Evolutionary conservation across 2,888 invertebrate species (phyloP), one percentile per base, ranked within the genome.

Genomic region (Aleiodes leptofemur): DNA sequence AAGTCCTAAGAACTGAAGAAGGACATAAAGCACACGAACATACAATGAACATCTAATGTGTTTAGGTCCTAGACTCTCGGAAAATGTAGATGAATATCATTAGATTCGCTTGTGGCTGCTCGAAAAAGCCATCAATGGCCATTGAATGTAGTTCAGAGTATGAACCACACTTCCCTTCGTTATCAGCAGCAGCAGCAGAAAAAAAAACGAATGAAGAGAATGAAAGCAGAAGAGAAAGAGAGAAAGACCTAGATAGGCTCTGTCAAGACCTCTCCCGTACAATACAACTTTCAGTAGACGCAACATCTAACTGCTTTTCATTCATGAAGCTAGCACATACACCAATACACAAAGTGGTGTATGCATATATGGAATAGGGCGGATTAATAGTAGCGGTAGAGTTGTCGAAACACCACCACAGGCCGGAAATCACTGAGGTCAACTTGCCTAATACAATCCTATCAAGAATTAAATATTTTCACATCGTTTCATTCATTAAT

Each of bases 111-210:
- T 43, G 0, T 43, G 2, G 43, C 9, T 43, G 9, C 43, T 43
- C 8, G 43, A 43, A 43, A 43, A 43, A 43, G 43, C 4, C 73
- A 61, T 72, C 68, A 79, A 82, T 81, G 80, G 80, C 79, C 78
- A 59, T 77, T 79, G 81, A 85, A 83, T 82, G 80, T 83, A 81
- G 80, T 80, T 82, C 82, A 83, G 82, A 83, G 79, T 16, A 23
- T 14, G 34, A 43, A 48, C 84, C 82, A 84, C 81, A 82, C 82
- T 82, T 82, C 83, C 82, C 82, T 83, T 79, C 79, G 76, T 77
- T 81, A 79, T 79, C 70, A 68, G 50, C n/a, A 4, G 14, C 16
- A 34, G 6, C 34, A 6, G 34, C 23, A 70, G 61, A 56, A 61
- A 50, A 50, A 59, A 48, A 55, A 3, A 0, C 34, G 29, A 43